Base-by-base conservation (phyloP, 2,888 invertebrate species). In the Sphaeridia pumilis region DNA sequence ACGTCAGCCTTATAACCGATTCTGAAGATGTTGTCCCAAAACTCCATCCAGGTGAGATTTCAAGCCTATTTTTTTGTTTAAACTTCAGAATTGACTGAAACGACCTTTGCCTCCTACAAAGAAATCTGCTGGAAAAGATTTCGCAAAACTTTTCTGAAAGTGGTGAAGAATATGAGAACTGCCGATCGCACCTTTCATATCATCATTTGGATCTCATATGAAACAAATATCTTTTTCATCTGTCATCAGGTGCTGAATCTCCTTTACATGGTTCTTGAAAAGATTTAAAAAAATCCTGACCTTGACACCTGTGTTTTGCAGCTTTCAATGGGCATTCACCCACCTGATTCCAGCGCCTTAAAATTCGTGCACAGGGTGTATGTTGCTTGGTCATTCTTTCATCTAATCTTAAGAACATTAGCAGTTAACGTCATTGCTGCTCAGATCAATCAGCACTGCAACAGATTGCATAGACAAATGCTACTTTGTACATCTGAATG, bases 241-340 rank as follows among this genome's bases (percentile, higher is more conserved):
- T 63, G 63, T 35, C 53, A 61, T 42, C 63, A 63, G 52, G 63
- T 63, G n/a, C n/a, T n/a, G n/a, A n/a, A n/a, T n/a, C n/a, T n/a
- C n/a, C n/a, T n/a, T n/a, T n/a, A n/a, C n/a, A n/a, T n/a, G n/a
- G n/a, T n/a, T n/a, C n/a, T n/a, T n/a, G n/a, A n/a, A n/a, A n/a
- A n/a, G n/a, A n/a, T n/a, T n/a, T n/a, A n/a, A n/a, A n/a, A n/a
- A n/a, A n/a, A n/a, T n/a, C n/a, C n/a, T n/a, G n/a, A n/a, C 12
- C 20, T 41, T 12, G 20, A 12, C 17, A 12, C n/a, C 17, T 17
- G n/a, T n/a, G n/a, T n/a, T n/a, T 14, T 20, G 4, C 17, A 63
- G 63, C 36, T 61, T 4, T 63, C 57, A 41, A 50, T 61, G 46
- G 58, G 57, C 12, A 52, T 63, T 12, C 41, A 57, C 21, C 31